Evolutionary conservation across 1,140 invertebrate genomes (phyloP), one percentile per base, ranked within the genome.

Genomic region (Drosophila nasuta): DNA sequence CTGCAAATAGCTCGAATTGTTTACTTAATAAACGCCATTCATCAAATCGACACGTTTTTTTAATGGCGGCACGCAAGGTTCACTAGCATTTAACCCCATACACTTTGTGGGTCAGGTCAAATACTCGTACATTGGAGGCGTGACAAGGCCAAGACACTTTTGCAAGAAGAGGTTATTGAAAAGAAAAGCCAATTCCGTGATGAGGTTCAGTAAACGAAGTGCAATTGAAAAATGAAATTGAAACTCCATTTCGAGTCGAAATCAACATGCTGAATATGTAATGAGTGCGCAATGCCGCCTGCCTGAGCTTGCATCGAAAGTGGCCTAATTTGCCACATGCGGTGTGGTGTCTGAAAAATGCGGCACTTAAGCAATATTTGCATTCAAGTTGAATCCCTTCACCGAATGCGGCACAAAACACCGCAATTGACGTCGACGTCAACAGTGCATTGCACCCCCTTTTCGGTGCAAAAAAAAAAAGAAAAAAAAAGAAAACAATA

Each of bases 11-110:
- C 85, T 90, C 20, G 68, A 81, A 85, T 81, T 89, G 85, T 89
- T 88, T 85, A 73, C 85, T 81, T 87, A 88, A 87, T 88, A 87
- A 88, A 82, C 73, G 82, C 45, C 83, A 83, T 88, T 89, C 85
- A 88, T 88, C 85, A 88, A 88, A 81, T 90, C 85, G 85, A 90
- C 85, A 88, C 85, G 70, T 89, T 64, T 51, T 73, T 77, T 63
- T 54, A 65, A 59, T 35, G 58, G 25, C 15, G 8, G 67, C 82
- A 87, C 79, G 82, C 82, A 86, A 83, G 33, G 64, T 80, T 77
- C 64, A 52, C 64, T 58, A 52, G 25, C 60, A 20, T 33, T 83
- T 67, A 86, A 72, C 66, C 81, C 65, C 46, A 62, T 49, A 38
- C 10, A 38, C 10, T 64, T 60, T 54, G 20, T 6, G 15, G 28